Evolutionary conservation across 2,888 invertebrate genomes (phyloP).

Genomic region (Epiblema foenella): DNA sequence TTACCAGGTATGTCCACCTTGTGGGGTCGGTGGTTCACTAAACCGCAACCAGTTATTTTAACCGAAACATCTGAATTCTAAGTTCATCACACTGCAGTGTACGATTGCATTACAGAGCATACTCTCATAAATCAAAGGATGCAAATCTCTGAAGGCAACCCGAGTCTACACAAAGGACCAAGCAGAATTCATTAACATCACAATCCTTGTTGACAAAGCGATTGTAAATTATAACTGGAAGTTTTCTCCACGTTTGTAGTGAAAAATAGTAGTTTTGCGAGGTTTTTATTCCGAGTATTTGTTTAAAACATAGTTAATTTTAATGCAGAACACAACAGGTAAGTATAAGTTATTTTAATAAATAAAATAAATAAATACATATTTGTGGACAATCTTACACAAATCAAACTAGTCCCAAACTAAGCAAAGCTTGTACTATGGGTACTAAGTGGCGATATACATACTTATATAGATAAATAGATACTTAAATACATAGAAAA

Average conservation of each 20-base stretch:
- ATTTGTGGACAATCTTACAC: too few relatives aligned
- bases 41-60: too few relatives aligned
- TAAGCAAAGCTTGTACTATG: too few relatives aligned
- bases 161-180: slow-evolving; percentile 25
- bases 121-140: slow-evolving; percentile 35
- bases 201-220: slow-evolving; percentile 46
- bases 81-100: background rate
- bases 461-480: too few relatives aligned
- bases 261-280: background rate
- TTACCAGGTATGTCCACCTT: too few relatives aligned
- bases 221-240: slow-evolving; percentile 21
- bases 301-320: background rate
- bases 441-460: too few relatives aligned
- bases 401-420: too few relatives aligned
- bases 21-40: too few relatives aligned
- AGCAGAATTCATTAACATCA: slow-evolving; percentile 50
- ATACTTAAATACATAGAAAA: too few relatives aligned
- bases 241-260: background rate
- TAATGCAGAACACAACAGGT: background rate
- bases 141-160: slow-evolving; percentile 31
- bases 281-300: background rate
- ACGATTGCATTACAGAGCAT: slow-evolving; percentile 9
- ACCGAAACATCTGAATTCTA: background rate
- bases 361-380: too few relatives aligned
- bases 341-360: too few relatives aligned